Conservation (phyloP, 2,113 vertebrate genomes). For the Calypte anna region DNA sequence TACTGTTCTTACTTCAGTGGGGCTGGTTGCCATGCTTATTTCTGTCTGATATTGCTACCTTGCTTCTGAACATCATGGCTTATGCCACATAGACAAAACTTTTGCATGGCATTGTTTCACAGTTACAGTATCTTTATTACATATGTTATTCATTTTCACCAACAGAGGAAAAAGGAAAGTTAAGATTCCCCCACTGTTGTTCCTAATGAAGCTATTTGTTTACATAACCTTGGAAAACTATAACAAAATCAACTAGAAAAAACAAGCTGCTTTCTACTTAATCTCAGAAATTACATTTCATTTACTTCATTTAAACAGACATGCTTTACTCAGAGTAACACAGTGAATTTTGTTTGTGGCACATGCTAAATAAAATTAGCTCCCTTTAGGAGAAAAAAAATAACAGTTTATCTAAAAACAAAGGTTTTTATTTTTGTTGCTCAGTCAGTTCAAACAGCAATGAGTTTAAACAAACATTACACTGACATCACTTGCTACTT, state of each 20-base stretch:
- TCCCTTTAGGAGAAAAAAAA: constrained; percentile 47
- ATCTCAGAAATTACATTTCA: constrained; percentile 60
- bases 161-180: constrained; percentile 30
- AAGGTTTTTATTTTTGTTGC: constrained; percentile 64
- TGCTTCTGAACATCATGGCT: not conserved
- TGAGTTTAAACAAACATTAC: constrained; percentile 52
- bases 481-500: constrained; percentile 3
- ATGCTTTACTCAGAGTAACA: constrained; percentile 50
- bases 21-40: accelerated
- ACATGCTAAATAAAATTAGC: constrained; percentile 32
- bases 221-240: not conserved
- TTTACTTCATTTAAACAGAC: constrained; percentile 63
- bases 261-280: constrained; percentile 32
- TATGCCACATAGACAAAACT: not conserved
- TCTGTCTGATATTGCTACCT: not conserved
- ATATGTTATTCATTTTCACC: constrained; percentile 20
- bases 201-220: constrained; percentile 41
- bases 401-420: constrained; percentile 65
- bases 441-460: constrained; percentile 63
- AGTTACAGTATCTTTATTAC: not conserved
- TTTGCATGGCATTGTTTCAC: constrained; percentile 5
- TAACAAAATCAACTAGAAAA: constrained; percentile 45
- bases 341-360: constrained; percentile 16
- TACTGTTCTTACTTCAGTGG: not conserved
- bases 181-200: constrained; percentile 22